Conservation (phyloP, 2,888 invertebrate genomes). For the Aelia acuminata region DNA sequence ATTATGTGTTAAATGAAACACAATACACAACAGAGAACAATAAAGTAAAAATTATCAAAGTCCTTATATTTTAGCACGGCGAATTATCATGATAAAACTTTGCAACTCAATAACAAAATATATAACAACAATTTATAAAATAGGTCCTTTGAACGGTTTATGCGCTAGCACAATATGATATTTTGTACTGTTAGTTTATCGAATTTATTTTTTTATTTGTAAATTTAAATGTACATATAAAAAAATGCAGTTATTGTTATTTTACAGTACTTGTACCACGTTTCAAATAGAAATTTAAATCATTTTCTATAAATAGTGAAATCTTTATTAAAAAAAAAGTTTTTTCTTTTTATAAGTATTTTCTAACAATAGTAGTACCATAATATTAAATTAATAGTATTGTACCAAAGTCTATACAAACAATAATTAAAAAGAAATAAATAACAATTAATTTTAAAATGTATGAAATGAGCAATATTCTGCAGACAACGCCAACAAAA, state of each 20-base stretch:
- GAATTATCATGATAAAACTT: slow-evolving; percentile 61
- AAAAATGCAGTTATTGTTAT: slow-evolving; percentile 52
- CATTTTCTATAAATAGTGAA: not conserved
- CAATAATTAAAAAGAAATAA: slow-evolving; percentile 38
- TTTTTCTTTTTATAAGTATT: not conserved
- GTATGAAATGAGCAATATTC: slow-evolving; percentile 39
- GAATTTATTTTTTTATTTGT: slow-evolving; percentile 46
- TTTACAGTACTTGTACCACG: slow-evolving; percentile 45
- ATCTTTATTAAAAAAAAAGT: slow-evolving; percentile 11
- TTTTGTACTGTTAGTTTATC: slow-evolving; percentile 59
- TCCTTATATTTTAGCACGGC: slow-evolving; percentile 56
- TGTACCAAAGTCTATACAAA: slow-evolving; percentile 42
- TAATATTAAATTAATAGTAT: slow-evolving; percentile 34
- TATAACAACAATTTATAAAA: slow-evolving; percentile 64
- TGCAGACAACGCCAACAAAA: slow-evolving; percentile 14
- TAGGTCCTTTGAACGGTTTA: slow-evolving; percentile 59
- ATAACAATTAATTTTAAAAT: slow-evolving; percentile 36
- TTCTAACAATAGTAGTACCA: slow-evolving; percentile 37
- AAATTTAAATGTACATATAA: slow-evolving; percentile 47
- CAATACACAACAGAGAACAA: slow-evolving; percentile 58
- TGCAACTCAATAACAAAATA: slow-evolving; percentile 64
- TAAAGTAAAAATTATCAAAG: slow-evolving; percentile 56
- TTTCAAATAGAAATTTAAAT: slow-evolving; percentile 10
- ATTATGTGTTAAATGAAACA: slow-evolving; percentile 57
- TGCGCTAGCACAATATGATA: slow-evolving; percentile 57